A percentile compares a stretch with the other conserved stretches of the same genome.
Evolutionary conservation across 2,888 invertebrate genomes (phyloP).

Genomic region (Sesia bembeciformis): DNA sequence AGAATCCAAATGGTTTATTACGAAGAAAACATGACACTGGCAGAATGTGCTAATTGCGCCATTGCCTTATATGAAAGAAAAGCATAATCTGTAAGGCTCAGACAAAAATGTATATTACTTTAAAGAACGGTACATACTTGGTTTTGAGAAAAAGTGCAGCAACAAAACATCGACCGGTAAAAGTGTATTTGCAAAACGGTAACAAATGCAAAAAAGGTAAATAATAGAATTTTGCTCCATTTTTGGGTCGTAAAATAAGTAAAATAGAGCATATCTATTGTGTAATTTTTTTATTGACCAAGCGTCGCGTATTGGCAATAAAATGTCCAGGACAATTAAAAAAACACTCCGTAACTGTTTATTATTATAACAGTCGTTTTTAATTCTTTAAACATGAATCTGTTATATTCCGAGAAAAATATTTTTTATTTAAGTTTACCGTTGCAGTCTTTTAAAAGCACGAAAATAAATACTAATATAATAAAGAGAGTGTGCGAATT

Average conservation of each 20-base stretch:
- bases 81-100: too few species aligned
- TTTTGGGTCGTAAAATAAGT: constrained; percentile 36
- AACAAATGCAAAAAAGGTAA: constrained; percentile 11
- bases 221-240: constrained; percentile 27
- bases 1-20: too few species aligned
- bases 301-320: neutral
- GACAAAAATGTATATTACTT: too few species aligned
- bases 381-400: constrained; percentile 12
- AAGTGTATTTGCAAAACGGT: neutral
- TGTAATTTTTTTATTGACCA: constrained; percentile 9
- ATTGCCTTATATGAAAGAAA: too few species aligned
- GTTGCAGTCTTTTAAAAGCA: neutral
- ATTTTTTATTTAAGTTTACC: too few species aligned
- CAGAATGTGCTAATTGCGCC: too few species aligned
- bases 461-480: neutral
- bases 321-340: constrained; percentile 19
- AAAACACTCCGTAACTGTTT: constrained; percentile 39
- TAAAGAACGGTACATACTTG: too few species aligned
- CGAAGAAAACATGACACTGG: too few species aligned
- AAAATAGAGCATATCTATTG: constrained; percentile 51
- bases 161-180: neutral
- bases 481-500: too few species aligned
- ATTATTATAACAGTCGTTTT: constrained; percentile 46
- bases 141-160: too few species aligned
- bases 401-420: constrained; percentile 3